Evolutionary conservation across 1,140 invertebrate species (phyloP).

Genomic region (Scaptomyza pallida): DNA sequence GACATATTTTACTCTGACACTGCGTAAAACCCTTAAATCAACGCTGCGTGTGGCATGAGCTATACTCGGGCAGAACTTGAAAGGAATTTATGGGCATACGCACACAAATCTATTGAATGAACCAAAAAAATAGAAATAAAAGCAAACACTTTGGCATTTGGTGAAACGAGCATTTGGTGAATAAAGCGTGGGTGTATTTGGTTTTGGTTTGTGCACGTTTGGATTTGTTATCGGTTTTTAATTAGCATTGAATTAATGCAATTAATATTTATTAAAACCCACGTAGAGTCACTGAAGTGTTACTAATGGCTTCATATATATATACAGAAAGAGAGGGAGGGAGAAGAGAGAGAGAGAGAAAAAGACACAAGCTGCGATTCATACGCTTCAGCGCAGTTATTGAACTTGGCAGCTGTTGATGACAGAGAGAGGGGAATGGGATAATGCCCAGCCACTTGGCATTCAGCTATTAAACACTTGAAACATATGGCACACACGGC

Average conservation of each 20-base stretch:
- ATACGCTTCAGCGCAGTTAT: conserved; percentile 41
- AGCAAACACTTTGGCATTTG: not conserved
- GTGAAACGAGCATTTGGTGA: not conserved
- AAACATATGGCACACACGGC: conserved; percentile 63
- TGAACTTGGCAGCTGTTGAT: conserved; percentile 36
- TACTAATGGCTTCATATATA: conserved; percentile 47
- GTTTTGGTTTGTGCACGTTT: conserved; percentile 12
- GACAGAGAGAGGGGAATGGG: conserved; percentile 2
- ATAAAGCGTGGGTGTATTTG: too few species aligned
- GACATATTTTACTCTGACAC: conserved; percentile 42
- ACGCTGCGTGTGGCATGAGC: conserved; percentile 8
- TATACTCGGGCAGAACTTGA: conserved; percentile 18
- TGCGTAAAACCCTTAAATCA: conserved; percentile 7
- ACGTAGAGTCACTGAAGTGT: conserved; percentile 42
- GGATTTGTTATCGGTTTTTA: conserved; percentile 65
- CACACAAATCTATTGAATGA: conserved; percentile 2
- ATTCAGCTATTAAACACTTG: conserved; percentile 65
- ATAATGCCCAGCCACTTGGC: conserved; percentile 40
- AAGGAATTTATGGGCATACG: not conserved
- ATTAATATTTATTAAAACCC: conserved; percentile 60
- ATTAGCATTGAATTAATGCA: conserved; percentile 68
- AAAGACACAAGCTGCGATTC: conserved; percentile 20
- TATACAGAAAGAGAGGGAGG: too few species aligned
- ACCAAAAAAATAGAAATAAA: not conserved
- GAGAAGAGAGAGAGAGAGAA: too few species aligned